phyloP scores from a whole-genome alignment of 2,113 vertebrate species.

The Hippolais icterina region DNA sequence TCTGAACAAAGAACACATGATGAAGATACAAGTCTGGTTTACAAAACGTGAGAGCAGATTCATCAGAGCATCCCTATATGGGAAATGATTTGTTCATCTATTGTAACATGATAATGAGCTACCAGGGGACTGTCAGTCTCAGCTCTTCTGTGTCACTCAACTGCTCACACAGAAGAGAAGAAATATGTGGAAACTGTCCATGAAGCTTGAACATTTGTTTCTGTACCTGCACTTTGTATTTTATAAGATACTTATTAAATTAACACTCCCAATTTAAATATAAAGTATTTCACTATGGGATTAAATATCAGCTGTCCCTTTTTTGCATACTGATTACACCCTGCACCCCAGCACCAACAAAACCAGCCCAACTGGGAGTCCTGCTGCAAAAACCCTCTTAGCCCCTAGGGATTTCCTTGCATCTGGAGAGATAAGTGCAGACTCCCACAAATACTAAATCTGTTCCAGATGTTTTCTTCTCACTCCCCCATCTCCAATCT shows the following conservation, averaged over 20 bases:
- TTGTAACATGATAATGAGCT: background rate
- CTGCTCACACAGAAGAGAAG: background rate
- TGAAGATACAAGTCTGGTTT: background rate
- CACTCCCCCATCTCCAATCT: background rate
- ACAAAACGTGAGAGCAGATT: background rate
- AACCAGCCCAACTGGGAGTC: background rate
- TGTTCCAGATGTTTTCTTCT: conserved; percentile 31
- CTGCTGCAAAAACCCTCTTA: background rate
- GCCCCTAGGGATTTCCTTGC: background rate
- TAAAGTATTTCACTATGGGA: background rate
- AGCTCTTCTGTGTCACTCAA: background rate
- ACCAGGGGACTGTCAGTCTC: background rate
- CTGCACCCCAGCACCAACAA: background rate
- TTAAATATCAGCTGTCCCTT: background rate
- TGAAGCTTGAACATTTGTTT: background rate
- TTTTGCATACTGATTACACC: background rate
- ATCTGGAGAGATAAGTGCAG: background rate
- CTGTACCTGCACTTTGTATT: background rate
- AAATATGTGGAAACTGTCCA: background rate
- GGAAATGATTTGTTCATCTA: background rate
- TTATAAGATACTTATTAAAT: background rate
- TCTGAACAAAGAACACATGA: background rate
- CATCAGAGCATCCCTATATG: background rate
- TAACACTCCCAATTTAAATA: background rate
- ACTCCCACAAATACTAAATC: background rate